Evolutionary conservation across 2,113 vertebrate genomes (phyloP), one percentile per base, ranked within the genome.

Genomic region (Cololabis saira): DNA sequence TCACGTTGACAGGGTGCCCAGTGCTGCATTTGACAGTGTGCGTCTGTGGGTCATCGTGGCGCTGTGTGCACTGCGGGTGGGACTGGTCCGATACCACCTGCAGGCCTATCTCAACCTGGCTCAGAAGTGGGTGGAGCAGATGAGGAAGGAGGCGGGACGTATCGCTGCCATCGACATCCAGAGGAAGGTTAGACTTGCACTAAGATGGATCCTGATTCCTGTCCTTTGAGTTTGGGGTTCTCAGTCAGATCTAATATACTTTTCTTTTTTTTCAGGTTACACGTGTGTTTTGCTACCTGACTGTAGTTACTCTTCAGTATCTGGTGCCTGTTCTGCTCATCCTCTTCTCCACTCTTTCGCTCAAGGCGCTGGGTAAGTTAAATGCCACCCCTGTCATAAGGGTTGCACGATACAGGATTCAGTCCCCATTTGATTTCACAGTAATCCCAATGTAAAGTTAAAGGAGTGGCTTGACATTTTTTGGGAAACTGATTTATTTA

Each of bases 91-190:
- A 3, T 90, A 81, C 40, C 97, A 99, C 88, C 89, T 99, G 78
- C 97, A 99, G 91, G 97, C 97, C 0, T 99, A 99, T 88, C 94
- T 99, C 64, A 93, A 94, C 66, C 91, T 99, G 67, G 92, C 97
- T 1, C 91, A 93, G 78, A 91, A 94, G 77, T 97, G 96, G 86
- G 96, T 96, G 85, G 93, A 95, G 56, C 94, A 92, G 80, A 94
- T 99, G 93, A 93, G 92, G 86, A 92, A 83, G 80, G 95, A 98
- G 63, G 96, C 95, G 0, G 97, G 97, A 1, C 92, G 95, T 2
- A 98, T 99, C 0, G 71, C 94, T 0, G 92, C 91, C 12, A 85
- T 95, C 1, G 97, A 98, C 82, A 96, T 98, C 83, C 97, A 99
- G 87, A 91, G 85, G 42, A 95, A 95, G 95, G 96, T 97, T 37